phyloP scores from a whole-genome alignment of 2,797 vertebrate genomes.

The Meda fulgida region DNA sequence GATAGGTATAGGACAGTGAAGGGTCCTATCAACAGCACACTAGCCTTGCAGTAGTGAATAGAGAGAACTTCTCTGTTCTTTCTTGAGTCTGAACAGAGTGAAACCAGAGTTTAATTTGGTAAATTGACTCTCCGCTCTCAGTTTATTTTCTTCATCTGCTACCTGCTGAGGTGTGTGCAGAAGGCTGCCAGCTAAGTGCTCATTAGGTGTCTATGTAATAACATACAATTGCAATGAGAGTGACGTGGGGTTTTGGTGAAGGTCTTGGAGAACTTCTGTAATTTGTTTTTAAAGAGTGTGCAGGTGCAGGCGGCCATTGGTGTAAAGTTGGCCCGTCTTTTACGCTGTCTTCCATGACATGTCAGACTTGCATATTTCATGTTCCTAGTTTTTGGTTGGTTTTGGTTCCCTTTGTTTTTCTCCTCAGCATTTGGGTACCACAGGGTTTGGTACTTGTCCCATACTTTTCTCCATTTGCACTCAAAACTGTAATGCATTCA shows the following conservation, averaged over 20 bases:
- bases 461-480: not conserved
- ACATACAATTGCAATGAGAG: not conserved
- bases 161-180: not conserved
- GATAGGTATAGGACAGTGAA: too few species aligned
- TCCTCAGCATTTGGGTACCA: not conserved
- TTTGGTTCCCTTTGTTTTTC: not conserved
- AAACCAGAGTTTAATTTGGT: constrained; percentile 13
- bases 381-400: not conserved
- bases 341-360: not conserved
- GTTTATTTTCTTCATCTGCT: constrained; percentile 1
- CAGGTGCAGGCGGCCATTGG: not conserved
- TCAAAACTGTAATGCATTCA: not conserved
- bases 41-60: not conserved
- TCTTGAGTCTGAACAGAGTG: not conserved
- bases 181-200: not conserved
- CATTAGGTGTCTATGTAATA: not conserved
- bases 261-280: not conserved
- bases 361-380: not conserved
- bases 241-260: not conserved
- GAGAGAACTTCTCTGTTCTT: not conserved
- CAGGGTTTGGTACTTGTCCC: not conserved
- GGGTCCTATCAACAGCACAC: constrained; percentile 38
- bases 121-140: not conserved
- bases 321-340: not conserved
- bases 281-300: not conserved